Evolutionary conservation across 2,888 invertebrate species (phyloP).

Genomic region (Agriopis leucophaearia): DNA sequence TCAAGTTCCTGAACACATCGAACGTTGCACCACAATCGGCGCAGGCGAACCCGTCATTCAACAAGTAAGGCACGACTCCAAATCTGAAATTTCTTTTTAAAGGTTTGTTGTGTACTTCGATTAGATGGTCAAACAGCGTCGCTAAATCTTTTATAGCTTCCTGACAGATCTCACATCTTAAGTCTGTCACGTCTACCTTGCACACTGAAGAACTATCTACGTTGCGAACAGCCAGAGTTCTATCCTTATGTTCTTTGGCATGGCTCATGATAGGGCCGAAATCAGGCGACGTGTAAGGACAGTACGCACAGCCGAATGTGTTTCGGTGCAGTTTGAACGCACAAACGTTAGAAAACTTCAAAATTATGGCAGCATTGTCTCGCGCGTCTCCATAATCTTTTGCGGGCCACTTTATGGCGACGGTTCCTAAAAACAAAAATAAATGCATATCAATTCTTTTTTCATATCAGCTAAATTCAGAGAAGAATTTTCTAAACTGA

Average conservation of each 20-base stretch:
- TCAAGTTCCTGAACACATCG: constrained; percentile 35
- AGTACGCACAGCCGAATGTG: constrained; percentile 69
- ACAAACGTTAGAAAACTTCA: constrained; percentile 72
- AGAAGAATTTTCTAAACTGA: background rate
- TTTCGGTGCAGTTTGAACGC: constrained; percentile 76
- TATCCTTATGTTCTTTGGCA: constrained; percentile 13
- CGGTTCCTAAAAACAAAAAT: constrained; percentile 40
- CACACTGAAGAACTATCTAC: background rate
- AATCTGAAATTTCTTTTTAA: constrained; percentile 4
- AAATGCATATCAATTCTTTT: background rate
- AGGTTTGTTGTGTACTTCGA: constrained; percentile 31
- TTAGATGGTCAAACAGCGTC: constrained; percentile 31
- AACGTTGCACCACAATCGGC: constrained; percentile 27
- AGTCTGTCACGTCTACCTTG: constrained; percentile 36
- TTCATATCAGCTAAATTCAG: background rate
- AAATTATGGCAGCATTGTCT: constrained; percentile 54
- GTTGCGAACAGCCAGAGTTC: constrained; percentile 9
- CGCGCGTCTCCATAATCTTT: constrained; percentile 36
- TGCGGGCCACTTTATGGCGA: constrained; percentile 29
- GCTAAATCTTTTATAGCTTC: constrained; percentile 16
- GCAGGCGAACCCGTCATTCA: constrained; percentile 32
- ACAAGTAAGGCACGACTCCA: constrained; percentile 34
- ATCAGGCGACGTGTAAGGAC: constrained; percentile 47
- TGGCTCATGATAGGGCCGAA: constrained; percentile 13
- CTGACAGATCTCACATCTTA: constrained; percentile 37